Percentiles rank a stretch among this genome's conserved stretches.
These are phyloP conservation scores for Ophion costatus DNA, from an alignment of 2,888 invertebrate species.

Conservation along the genomic window DNA sequence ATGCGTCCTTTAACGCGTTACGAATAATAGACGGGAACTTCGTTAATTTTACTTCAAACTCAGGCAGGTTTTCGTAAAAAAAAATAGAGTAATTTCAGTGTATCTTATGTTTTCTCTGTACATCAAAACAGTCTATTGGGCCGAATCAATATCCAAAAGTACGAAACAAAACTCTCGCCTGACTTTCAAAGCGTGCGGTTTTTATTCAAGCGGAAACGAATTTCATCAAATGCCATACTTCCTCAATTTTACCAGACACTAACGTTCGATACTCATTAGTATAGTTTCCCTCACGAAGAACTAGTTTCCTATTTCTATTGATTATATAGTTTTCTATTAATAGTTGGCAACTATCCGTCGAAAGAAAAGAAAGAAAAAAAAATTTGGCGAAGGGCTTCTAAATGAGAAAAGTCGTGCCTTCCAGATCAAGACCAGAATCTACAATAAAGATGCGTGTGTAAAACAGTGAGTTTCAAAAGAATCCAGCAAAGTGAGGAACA, in stretches of 20 bases:
- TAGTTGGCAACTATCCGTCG: constrained; percentile 6
- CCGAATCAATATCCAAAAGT: neutral
- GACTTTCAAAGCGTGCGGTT: neutral
- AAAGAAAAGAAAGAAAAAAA: constrained; percentile 6
- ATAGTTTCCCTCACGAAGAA: neutral
- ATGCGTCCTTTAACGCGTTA: neutral
- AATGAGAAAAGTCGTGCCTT: constrained; percentile 36
- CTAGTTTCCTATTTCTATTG: no score
- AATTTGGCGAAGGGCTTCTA: constrained; percentile 15
- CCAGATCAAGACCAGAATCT: constrained; percentile 54
- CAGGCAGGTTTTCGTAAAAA: neutral
- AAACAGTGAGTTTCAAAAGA: neutral
- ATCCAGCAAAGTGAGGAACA: neutral
- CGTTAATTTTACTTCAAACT: neutral
- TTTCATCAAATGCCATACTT: neutral
- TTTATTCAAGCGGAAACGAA: neutral
- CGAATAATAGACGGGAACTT: neutral
- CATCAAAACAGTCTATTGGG: neutral
- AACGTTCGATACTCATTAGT: neutral
- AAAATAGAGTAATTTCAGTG: neutral
- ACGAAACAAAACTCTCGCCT: neutral
- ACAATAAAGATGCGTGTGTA: constrained; percentile 17
- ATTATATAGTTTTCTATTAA: no score
- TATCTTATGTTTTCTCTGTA: neutral
- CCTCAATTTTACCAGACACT: neutral